A percentile compares a stretch with the other conserved stretches of the same genome.
Evolutionary conservation across 35 echinoderm and acorn worm genomes (phyloP).

Genomic region (Apostichopus californicus): DNA sequence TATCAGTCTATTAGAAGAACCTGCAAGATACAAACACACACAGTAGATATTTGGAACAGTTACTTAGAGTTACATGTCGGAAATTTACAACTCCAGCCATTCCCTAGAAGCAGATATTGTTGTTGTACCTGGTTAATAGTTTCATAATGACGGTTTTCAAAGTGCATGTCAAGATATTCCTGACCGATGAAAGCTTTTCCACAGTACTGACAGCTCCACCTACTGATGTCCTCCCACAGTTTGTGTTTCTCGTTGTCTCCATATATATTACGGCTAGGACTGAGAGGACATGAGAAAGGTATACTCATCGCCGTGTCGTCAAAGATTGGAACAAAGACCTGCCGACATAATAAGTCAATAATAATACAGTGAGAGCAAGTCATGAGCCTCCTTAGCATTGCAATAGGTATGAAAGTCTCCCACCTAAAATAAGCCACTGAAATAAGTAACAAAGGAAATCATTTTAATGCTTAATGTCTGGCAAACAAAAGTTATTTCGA

Average conservation of each 20-base stretch:
- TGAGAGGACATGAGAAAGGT: constrained; percentile 56
- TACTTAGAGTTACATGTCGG: no score
- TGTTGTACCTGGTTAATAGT: constrained; percentile 50
- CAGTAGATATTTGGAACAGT: no score
- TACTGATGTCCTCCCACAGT: constrained; percentile 48
- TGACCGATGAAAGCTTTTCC: constrained; percentile 81
- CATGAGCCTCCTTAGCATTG: no score
- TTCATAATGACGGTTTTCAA: constrained; percentile 64
- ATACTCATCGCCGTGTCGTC: constrained; percentile 4
- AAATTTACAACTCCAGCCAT: background rate
- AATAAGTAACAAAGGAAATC: no score
- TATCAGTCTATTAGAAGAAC: no score
- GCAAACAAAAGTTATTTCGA: no score
- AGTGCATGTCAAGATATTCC: constrained; percentile 70
- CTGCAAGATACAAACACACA: no score
- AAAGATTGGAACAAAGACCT: constrained; percentile 36
- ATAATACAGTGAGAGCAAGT: no score
- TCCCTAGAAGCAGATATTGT: no score
- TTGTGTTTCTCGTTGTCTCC: constrained; percentile 71
- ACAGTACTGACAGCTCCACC: constrained; percentile 87
- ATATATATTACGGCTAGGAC: constrained; percentile 66
- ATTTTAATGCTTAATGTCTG: no score
- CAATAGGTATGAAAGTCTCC: no score
- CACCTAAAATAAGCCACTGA: no score
- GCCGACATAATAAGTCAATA: background rate